These are phyloP conservation scores for Tipula helvola DNA, from an alignment of 2,888 invertebrate genomes.

Conservation along the genomic window DNA sequence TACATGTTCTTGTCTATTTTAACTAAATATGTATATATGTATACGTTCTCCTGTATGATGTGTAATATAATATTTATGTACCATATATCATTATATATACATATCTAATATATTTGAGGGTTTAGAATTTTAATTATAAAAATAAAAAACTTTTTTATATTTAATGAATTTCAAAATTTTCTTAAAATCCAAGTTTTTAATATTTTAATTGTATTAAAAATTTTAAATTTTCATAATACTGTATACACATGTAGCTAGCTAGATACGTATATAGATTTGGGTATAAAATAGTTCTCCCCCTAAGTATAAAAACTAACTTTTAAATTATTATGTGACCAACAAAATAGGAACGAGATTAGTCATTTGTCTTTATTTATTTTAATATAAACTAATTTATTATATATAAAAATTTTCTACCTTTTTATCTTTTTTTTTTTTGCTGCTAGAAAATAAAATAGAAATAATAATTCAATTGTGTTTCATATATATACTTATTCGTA, in stretches of 20 bases:
- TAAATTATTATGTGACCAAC: constrained; percentile 4
- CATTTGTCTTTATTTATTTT: constrained; percentile 4
- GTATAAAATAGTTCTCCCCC: neutral
- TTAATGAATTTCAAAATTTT: neutral
- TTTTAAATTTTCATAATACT: neutral
- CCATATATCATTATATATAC: neutral
- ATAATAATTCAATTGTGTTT: neutral
- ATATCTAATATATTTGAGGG: neutral
- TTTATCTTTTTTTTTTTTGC: neutral
- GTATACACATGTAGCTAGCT: neutral
- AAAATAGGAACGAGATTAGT: constrained; percentile 4
- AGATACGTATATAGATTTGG: neutral
- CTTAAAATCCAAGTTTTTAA: neutral
- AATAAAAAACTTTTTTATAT: neutral
- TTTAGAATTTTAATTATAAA: neutral
- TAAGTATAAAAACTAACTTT: neutral
- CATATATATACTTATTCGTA: neutral
- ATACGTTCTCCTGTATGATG: neutral
- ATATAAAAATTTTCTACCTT: neutral
- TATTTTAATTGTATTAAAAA: neutral
- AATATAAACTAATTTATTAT: neutral
- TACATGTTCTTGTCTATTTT: neutral
- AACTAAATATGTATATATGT: neutral
- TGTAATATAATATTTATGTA: too few relatives aligned
- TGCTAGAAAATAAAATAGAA: neutral